Conservation (phyloP, 1,140 invertebrate genomes). For the Oscheius sp. region DNA sequence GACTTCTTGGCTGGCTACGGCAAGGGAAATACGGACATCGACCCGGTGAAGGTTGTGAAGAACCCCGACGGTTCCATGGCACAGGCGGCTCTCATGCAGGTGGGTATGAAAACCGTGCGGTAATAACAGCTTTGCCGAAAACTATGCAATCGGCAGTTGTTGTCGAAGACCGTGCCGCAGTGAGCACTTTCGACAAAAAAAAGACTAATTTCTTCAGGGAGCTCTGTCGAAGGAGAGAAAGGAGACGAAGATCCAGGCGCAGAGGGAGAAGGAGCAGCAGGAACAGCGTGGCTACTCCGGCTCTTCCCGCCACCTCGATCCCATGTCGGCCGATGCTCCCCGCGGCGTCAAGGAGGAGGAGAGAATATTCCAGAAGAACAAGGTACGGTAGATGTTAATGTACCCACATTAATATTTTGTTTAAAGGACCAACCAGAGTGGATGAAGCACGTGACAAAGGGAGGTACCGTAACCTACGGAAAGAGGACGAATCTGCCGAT, state of each 20-base stretch:
- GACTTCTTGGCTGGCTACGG: conserved; percentile 79
- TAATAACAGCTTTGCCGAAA: too few relatives aligned
- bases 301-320: conserved; percentile 94
- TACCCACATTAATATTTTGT: conserved; percentile 1
- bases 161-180: not conserved
- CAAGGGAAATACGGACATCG: conserved; percentile 75
- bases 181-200: not conserved
- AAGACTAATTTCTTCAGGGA: conserved; percentile 63
- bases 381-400: not conserved
- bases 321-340: conserved; percentile 65
- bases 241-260: conserved; percentile 64
- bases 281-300: conserved; percentile 64
- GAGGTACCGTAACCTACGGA: conserved; percentile 95
- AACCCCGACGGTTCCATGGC: conserved; percentile 97
- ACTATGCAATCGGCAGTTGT: too few relatives aligned
- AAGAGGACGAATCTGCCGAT: conserved; percentile 86
- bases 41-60: conserved; percentile 93
- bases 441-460: conserved; percentile 97
- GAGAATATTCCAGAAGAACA: conserved; percentile 12
- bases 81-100: conserved; percentile 97
- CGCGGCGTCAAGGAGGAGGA: conserved; percentile 49
- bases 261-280: conserved; percentile 71
- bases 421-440: conserved; percentile 85
- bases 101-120: conserved; percentile 9
- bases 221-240: conserved; percentile 92